phyloP scores from a whole-genome alignment of 2,888 invertebrate genomes.

The Cheilosia vernalis region DNA sequence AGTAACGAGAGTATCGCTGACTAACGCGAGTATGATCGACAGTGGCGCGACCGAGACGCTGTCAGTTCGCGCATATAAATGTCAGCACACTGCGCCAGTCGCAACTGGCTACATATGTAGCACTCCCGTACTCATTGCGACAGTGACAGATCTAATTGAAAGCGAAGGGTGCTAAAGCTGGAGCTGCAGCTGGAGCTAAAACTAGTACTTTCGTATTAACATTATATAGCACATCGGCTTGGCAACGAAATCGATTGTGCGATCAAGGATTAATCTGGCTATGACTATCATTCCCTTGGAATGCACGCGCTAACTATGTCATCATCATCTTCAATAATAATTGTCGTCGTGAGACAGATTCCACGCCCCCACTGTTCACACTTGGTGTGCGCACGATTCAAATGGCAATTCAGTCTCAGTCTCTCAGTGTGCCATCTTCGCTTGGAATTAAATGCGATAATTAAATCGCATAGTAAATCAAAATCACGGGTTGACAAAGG shows the following conservation, averaged over 20 bases:
- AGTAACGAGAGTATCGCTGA: slow-evolving; percentile 33
- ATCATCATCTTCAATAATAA: slow-evolving; percentile 29
- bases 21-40: slow-evolving; percentile 40
- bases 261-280: slow-evolving; percentile 61
- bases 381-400: slow-evolving; percentile 28
- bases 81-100: slow-evolving; percentile 67
- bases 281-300: slow-evolving; percentile 66
- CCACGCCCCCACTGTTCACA: slow-evolving; percentile 44
- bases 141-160: slow-evolving; percentile 64
- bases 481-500: slow-evolving; percentile 56
- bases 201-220: slow-evolving; percentile 18
- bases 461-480: slow-evolving; percentile 54
- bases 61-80: slow-evolving; percentile 73
- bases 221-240: slow-evolving; percentile 44
- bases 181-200: slow-evolving; percentile 3
- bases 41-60: slow-evolving; percentile 37
- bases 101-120: slow-evolving; percentile 34
- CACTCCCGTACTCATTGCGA: slow-evolving; percentile 56
- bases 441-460: slow-evolving; percentile 52
- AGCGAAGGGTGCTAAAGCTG: slow-evolving; percentile 59
- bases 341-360: slow-evolving; percentile 53
- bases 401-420: slow-evolving; percentile 37
- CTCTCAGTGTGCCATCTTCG: slow-evolving; percentile 43
- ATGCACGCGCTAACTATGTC: slow-evolving; percentile 56
- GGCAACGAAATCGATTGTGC: slow-evolving; percentile 59